These are phyloP conservation scores for Ceratina calcarata DNA, from an alignment of 1,140 invertebrate genomes.

Conservation along the genomic window DNA sequence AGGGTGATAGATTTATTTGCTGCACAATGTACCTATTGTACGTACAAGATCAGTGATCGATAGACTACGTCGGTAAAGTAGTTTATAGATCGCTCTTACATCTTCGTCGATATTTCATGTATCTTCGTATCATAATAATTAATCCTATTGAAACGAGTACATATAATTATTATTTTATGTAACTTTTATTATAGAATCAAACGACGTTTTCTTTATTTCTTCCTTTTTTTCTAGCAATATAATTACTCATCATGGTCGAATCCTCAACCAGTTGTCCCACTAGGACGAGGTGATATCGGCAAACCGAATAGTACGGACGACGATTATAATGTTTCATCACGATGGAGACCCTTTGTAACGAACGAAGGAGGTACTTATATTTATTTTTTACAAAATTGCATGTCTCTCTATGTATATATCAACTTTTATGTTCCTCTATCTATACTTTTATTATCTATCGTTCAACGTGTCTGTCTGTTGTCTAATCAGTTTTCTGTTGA, in stretches of 20 bases:
- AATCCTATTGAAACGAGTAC: no score
- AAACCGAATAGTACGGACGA: slow-evolving; percentile 53
- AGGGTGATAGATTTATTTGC: no score
- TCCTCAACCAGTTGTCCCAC: slow-evolving; percentile 43
- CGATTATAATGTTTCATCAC: slow-evolving; percentile 38
- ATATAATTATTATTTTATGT: not conserved
- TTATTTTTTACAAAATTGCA: not conserved
- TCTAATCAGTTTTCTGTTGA: no score
- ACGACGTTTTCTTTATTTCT: not conserved
- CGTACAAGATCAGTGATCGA: not conserved
- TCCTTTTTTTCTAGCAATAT: slow-evolving; percentile 44
- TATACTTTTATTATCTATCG: no score
- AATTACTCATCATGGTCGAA: slow-evolving; percentile 39
- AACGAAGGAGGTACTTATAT: slow-evolving; percentile 45
- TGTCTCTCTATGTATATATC: no score
- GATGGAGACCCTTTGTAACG: slow-evolving; percentile 42
- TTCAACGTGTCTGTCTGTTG: no score
- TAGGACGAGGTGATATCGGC: slow-evolving; percentile 58
- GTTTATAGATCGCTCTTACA: slow-evolving; percentile 23
- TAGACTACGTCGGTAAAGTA: not conserved
- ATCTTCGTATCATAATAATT: no score
- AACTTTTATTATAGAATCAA: not conserved
- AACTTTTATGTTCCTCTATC: no score
- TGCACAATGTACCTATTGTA: not conserved
- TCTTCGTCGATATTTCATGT: slow-evolving; percentile 4